Conservation (phyloP, 2,113 vertebrate species). For the Nerophis ophidion region DNA sequence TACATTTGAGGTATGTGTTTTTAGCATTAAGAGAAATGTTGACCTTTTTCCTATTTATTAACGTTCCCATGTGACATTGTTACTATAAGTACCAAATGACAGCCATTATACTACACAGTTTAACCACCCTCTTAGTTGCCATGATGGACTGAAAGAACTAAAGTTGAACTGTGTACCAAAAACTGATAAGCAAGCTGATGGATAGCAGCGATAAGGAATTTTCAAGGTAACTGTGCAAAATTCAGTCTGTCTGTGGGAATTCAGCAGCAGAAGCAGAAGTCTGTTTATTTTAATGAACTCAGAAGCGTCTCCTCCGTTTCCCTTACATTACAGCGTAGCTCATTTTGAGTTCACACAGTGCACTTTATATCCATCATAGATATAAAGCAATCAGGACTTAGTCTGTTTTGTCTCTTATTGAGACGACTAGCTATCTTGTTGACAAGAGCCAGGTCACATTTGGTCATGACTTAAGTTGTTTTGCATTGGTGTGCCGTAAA, state of each 20-base stretch:
- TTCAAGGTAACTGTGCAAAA: constrained; percentile 61
- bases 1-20: background rate
- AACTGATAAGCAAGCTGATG: constrained; percentile 57
- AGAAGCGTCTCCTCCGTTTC: constrained; percentile 65
- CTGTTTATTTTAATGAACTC: constrained; percentile 70
- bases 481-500: constrained; percentile 40
- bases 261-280: constrained; percentile 66
- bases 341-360: constrained; percentile 62
- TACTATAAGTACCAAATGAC: constrained; percentile 20
- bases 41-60: background rate
- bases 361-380: constrained; percentile 58
- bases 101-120: constrained; percentile 26
- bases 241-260: constrained; percentile 60
- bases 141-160: constrained; percentile 57
- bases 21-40: background rate
- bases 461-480: constrained; percentile 45
- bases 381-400: constrained; percentile 62
- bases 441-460: constrained; percentile 60
- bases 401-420: constrained; percentile 66
- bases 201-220: constrained; percentile 62
- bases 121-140: constrained; percentile 32
- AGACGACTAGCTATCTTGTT: constrained; percentile 57
- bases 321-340: constrained; percentile 53
- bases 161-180: constrained; percentile 55
- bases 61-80: background rate